phyloP scores from a whole-genome alignment of 1,140 invertebrate genomes.

The Ceratoteleas bidentatus region DNA sequence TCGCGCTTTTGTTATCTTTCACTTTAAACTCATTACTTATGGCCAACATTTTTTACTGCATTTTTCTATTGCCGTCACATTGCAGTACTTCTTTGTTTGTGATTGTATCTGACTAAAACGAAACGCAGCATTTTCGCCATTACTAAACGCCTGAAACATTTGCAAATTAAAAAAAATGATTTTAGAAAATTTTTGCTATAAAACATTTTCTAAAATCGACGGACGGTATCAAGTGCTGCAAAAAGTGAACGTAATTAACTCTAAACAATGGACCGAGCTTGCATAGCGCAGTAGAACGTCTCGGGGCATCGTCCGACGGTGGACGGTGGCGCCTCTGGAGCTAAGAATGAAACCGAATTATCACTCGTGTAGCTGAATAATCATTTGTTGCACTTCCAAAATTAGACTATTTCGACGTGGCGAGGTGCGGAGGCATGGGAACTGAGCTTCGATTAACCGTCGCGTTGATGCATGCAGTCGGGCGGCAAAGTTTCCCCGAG shows the following conservation, averaged over 20 bases:
- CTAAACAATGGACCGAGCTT: conserved; percentile 4
- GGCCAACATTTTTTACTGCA: conserved; percentile 58
- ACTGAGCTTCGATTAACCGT: conserved; percentile 52
- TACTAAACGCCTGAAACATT: no score
- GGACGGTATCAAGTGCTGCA: not conserved
- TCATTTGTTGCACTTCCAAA: conserved; percentile 61
- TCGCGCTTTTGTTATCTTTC: conserved; percentile 66
- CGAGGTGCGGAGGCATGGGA: conserved; percentile 22
- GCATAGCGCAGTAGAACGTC: conserved; percentile 67
- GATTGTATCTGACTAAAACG: no score
- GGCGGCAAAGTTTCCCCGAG: conserved; percentile 32
- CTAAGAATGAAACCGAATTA: conserved; percentile 26
- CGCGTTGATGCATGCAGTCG: conserved; percentile 66
- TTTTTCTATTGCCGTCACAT: conserved; percentile 6
- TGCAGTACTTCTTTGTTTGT: no score
- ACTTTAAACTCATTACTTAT: conserved; percentile 44
- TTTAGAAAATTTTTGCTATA: no score
- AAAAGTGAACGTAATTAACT: not conserved
- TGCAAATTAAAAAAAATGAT: no score
- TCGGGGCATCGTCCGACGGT: conserved; percentile 72
- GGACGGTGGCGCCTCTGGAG: conserved; percentile 73
- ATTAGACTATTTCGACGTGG: conserved; percentile 33
- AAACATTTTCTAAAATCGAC: no score
- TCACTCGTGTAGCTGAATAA: conserved; percentile 25
- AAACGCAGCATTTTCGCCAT: no score